Conservation (phyloP, 2,797 vertebrate genomes). For the Ctenopoma kingsleyae region DNA sequence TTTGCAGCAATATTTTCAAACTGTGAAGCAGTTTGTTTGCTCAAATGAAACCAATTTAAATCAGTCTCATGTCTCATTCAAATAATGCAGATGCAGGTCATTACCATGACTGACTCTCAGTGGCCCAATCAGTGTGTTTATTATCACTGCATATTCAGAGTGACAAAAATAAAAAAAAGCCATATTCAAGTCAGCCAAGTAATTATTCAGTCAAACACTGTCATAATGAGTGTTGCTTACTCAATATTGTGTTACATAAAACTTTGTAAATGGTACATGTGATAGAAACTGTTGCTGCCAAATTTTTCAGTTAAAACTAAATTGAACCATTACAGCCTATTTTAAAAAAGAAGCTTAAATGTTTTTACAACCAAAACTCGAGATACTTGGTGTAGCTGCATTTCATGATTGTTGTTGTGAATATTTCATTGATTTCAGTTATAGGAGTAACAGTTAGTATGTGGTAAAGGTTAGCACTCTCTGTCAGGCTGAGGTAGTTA, state of each 20-base stretch:
- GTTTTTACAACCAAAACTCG: neutral
- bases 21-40: slow-evolving; percentile 6
- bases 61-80: slow-evolving; percentile 1
- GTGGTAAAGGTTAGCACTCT: no score
- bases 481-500: neutral
- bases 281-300: slow-evolving; percentile 4
- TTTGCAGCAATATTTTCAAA: neutral
- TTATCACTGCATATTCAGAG: slow-evolving; percentile 13
- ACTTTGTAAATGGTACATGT: neutral
- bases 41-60: slow-evolving; percentile 20
- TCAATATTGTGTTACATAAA: slow-evolving; percentile 12
- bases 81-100: neutral
- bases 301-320: neutral
- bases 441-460: no score
- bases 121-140: slow-evolving; percentile 2
- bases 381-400: neutral
- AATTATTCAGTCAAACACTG: neutral
- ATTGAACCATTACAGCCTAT: no score
- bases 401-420: neutral
- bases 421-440: no score
- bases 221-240: neutral
- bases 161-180: neutral
- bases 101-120: slow-evolving; percentile 3
- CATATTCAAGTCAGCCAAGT: neutral
- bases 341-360: no score